A percentile compares a stretch with the other conserved stretches of the same genome.
Conservation (phyloP, 2,888 invertebrate genomes). For the Pandemis cinnamomeana region DNA sequence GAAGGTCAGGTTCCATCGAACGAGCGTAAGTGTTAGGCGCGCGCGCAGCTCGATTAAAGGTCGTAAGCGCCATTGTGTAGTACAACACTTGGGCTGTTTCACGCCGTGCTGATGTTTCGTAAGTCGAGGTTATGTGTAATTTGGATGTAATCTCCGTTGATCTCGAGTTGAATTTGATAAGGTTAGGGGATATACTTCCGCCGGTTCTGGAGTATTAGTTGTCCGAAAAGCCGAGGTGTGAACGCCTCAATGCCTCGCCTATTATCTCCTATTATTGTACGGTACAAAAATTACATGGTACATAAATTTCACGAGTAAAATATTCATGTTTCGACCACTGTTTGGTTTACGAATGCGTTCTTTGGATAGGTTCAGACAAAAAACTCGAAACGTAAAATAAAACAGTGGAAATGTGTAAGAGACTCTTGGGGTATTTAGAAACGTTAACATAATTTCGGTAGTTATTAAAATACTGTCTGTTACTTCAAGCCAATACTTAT, state of each 20-base stretch:
- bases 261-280: background rate
- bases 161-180: slow-evolving; percentile 34
- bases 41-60: background rate
- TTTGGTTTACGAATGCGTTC: background rate
- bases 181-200: slow-evolving; percentile 30
- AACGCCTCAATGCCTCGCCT: background rate
- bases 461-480: too few relatives aligned
- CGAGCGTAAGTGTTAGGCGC: slow-evolving; percentile 12
- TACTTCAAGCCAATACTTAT: too few relatives aligned
- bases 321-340: background rate
- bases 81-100: background rate
- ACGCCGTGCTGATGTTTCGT: background rate
- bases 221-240: background rate
- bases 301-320: slow-evolving; percentile 1
- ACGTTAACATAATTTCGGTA: too few relatives aligned
- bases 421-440: too few relatives aligned
- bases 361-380: too few relatives aligned
- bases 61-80: background rate
- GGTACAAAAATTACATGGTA: slow-evolving; percentile 1
- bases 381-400: too few relatives aligned
- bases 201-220: slow-evolving; percentile 29
- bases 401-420: too few relatives aligned
- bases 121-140: slow-evolving; percentile 33
- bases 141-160: slow-evolving; percentile 31
- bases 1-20: slow-evolving; percentile 17